These are phyloP conservation scores for Catharus minimus DNA, from an alignment of 2,113 vertebrate genomes.

Conservation along the genomic window DNA sequence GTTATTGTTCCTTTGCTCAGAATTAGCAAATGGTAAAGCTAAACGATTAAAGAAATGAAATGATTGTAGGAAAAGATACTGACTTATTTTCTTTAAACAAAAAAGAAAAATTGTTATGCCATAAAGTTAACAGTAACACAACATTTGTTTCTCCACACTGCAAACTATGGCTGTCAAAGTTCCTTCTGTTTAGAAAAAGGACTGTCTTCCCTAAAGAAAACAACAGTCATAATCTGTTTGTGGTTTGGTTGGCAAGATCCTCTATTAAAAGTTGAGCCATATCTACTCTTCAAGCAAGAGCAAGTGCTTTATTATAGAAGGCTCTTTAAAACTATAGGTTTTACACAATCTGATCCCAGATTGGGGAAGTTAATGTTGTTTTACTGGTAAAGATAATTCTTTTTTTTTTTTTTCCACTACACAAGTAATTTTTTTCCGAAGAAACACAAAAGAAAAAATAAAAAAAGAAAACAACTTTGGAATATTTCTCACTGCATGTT, in stretches of 20 bases:
- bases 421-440: accelerated
- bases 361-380: not conserved
- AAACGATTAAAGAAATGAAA: not conserved
- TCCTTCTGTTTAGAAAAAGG: not conserved
- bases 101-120: not conserved
- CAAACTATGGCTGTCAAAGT: not conserved
- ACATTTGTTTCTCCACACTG: not conserved
- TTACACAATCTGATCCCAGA: not conserved
- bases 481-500: not conserved
- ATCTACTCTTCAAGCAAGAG: not conserved
- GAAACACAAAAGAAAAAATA: not conserved
- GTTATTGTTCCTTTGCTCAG: not conserved
- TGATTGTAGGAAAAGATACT: not conserved
- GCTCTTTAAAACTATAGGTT: not conserved
- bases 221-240: not conserved
- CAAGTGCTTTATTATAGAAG: not conserved
- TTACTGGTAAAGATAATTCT: not conserved
- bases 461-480: accelerated
- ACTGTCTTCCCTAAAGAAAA: not conserved
- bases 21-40: not conserved
- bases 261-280: not conserved
- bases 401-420: not conserved
- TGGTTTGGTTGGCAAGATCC: not conserved
- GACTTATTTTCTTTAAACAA: not conserved
- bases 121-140: not conserved